phyloP scores from a whole-genome alignment of 2,888 invertebrate genomes.

The Euphydryas editha region DNA sequence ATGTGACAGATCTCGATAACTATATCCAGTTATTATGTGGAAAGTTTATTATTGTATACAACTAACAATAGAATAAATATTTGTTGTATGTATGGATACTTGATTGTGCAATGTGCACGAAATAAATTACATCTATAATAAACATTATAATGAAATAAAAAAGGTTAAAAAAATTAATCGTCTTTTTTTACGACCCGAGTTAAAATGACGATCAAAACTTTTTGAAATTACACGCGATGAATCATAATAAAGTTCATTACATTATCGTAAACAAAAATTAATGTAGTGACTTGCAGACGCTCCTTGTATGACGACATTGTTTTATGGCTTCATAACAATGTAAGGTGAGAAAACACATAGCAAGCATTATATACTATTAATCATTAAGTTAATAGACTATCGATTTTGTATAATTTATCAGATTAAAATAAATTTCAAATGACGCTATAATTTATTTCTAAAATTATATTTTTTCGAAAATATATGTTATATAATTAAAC shows the following conservation, averaged over 20 bases:
- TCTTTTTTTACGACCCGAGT: slow-evolving; percentile 40
- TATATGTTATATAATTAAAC: too few relatives aligned
- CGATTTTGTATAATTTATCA: too few relatives aligned
- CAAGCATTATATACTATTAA: too few relatives aligned
- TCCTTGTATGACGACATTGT: too few relatives aligned
- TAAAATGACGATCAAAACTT: slow-evolving; percentile 8
- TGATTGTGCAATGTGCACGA: slow-evolving; percentile 64
- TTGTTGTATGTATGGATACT: slow-evolving; percentile 79
- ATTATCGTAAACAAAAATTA: not conserved
- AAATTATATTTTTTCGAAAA: too few relatives aligned
- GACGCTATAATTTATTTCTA: too few relatives aligned
- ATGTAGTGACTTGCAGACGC: not conserved
- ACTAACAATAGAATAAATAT: slow-evolving; percentile 78
- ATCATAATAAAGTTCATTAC: slow-evolving; percentile 12
- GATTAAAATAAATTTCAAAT: too few relatives aligned
- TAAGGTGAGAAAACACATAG: too few relatives aligned
- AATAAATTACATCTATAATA: slow-evolving; percentile 80
- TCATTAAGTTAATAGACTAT: too few relatives aligned
- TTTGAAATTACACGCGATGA: slow-evolving; percentile 8
- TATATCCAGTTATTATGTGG: slow-evolving; percentile 81
- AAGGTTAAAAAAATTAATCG: slow-evolving; percentile 72
- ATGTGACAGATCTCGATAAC: slow-evolving; percentile 66
- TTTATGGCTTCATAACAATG: too few relatives aligned
- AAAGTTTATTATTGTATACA: slow-evolving; percentile 82
- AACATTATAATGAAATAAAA: slow-evolving; percentile 82